Evolutionary conservation across 2,888 invertebrate species (phyloP).

Genomic region (Nycteola revayana): DNA sequence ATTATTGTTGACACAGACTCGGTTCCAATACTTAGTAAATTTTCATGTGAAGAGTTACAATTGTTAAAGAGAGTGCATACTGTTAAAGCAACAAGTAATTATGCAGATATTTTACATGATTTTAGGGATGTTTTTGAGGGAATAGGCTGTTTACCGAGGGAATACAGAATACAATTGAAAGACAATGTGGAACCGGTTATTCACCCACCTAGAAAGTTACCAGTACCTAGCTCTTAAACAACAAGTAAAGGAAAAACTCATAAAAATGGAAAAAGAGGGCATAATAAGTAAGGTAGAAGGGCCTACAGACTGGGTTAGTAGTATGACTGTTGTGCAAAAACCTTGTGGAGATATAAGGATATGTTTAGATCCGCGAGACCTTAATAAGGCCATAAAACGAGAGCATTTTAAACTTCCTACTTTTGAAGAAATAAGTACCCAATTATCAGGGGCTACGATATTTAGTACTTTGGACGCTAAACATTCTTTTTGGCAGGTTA

Average conservation of each 20-base stretch:
- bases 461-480: slow-evolving; percentile 27
- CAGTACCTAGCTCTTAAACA: slow-evolving; percentile 23
- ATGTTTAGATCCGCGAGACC: slow-evolving; percentile 29
- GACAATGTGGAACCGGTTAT: slow-evolving; percentile 17
- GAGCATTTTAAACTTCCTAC: slow-evolving; percentile 24
- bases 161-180: slow-evolving; percentile 17
- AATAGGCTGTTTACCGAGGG: slow-evolving; percentile 3
- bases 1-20: slow-evolving; percentile 15
- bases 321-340: slow-evolving; percentile 30
- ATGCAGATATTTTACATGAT: slow-evolving; percentile 7
- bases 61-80: slow-evolving; percentile 15
- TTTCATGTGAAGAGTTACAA: slow-evolving; percentile 19
- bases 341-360: slow-evolving; percentile 27
- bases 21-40: slow-evolving; percentile 15
- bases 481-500: slow-evolving; percentile 20
- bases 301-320: slow-evolving; percentile 31
- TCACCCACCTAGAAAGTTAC: slow-evolving; percentile 26
- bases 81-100: not conserved
- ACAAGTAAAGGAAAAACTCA: slow-evolving; percentile 19
- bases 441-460: slow-evolving; percentile 14
- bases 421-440: slow-evolving; percentile 17
- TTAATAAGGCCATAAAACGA: slow-evolving; percentile 23
- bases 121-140: slow-evolving; percentile 8
- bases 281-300: slow-evolving; percentile 28
- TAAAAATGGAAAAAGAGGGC: slow-evolving; percentile 21